Evolutionary conservation across 2,113 vertebrate genomes (phyloP).

Genomic region (Sinocyclocheilus maitianheensis): DNA sequence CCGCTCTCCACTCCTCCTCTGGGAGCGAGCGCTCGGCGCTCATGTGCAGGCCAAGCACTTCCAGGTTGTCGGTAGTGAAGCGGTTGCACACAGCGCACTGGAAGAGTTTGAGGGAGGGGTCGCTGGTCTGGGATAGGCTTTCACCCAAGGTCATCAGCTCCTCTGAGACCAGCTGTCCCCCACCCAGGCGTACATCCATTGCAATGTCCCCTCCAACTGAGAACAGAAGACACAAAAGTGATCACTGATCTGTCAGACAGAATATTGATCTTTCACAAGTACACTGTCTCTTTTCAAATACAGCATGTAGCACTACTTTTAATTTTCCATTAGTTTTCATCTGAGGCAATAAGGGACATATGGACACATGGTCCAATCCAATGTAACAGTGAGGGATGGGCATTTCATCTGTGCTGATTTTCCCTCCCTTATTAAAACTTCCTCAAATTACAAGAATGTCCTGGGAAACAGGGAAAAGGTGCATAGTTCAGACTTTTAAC

Average conservation of each 20-base stretch:
- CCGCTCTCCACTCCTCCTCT: conserved; percentile 95
- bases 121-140: conserved; percentile 93
- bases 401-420: background rate
- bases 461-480: conserved; percentile 46
- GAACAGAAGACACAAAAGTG: conserved; percentile 11
- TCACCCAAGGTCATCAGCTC: conserved; percentile 98
- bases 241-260: background rate
- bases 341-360: background rate
- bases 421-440: background rate
- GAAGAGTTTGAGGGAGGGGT: conserved; percentile 97
- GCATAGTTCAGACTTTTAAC: conserved; percentile 50
- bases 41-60: conserved; percentile 96
- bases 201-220: conserved; percentile 94
- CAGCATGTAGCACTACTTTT: background rate
- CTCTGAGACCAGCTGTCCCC: conserved; percentile 95
- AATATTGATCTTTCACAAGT: background rate
- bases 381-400: background rate
- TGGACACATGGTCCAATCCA: background rate
- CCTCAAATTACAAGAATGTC: conserved; percentile 40
- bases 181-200: conserved; percentile 91
- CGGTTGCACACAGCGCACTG: conserved; percentile 98
- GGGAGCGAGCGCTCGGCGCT: conserved; percentile 91
- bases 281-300: background rate
- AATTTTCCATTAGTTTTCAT: background rate
- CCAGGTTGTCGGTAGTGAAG: conserved; percentile 97